Conservation (phyloP, 2,888 invertebrate species). For the Nyleta sp. region DNA sequence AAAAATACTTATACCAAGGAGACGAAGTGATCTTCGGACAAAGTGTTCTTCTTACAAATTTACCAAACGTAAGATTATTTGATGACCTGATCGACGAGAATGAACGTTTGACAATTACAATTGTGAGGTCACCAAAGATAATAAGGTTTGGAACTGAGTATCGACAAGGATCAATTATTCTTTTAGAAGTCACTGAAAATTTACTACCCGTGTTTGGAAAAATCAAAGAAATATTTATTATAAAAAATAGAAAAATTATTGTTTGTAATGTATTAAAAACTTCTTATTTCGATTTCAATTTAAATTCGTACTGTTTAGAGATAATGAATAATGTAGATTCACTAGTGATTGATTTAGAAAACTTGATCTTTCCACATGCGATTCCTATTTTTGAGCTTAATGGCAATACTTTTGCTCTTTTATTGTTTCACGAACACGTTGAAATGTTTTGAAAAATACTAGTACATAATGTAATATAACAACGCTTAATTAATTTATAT, state of each 20-base stretch:
- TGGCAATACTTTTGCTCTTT: background rate
- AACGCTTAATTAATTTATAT: background rate
- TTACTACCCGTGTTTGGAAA: constrained; percentile 17
- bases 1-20: constrained; percentile 24
- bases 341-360: constrained; percentile 5
- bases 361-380: constrained; percentile 9
- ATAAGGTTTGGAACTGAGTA: constrained; percentile 27
- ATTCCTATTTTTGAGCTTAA: background rate
- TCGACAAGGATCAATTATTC: constrained; percentile 18
- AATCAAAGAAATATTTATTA: constrained; percentile 22
- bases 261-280: background rate
- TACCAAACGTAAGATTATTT: constrained; percentile 38
- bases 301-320: no score
- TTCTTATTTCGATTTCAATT: no score
- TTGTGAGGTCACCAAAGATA: constrained; percentile 27
- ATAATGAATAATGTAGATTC: no score
- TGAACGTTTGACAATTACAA: constrained; percentile 1
- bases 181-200: constrained; percentile 24
- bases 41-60: constrained; percentile 20
- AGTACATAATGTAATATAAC: background rate
- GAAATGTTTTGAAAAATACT: constrained; percentile 1
- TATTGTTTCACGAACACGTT: constrained; percentile 8
- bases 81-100: constrained; percentile 24
- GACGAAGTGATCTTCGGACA: constrained; percentile 19
- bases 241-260: background rate